Conservation (phyloP, 2,797 vertebrate species). For the Fistularia tabacaria region DNA sequence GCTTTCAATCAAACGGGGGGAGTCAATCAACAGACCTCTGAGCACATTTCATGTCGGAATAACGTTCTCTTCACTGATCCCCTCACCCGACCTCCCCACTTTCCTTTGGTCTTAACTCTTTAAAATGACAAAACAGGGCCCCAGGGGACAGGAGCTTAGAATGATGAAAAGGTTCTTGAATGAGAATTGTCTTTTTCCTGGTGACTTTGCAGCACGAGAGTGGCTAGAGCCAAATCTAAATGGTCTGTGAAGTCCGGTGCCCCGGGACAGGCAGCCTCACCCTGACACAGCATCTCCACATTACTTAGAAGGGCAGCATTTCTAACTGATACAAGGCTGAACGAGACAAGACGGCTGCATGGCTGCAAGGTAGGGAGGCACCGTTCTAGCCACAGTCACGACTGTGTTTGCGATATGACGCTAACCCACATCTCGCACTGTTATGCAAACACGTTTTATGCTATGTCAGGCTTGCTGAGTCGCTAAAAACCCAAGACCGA, state of each 20-base stretch:
- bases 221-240: constrained; percentile 51
- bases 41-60: constrained; percentile 8
- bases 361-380: constrained; percentile 11
- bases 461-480: constrained; percentile 19
- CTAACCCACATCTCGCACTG: constrained; percentile 17
- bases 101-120: constrained; percentile 27
- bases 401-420: constrained; percentile 6
- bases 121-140: constrained; percentile 24
- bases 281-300: constrained; percentile 33
- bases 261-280: constrained; percentile 30
- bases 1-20: too few species aligned
- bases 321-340: constrained; percentile 42
- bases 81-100: constrained; percentile 9
- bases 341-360: constrained; percentile 38
- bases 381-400: constrained; percentile 23
- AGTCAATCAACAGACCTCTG: too few species aligned
- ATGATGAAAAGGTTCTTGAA: constrained; percentile 49
- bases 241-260: constrained; percentile 39
- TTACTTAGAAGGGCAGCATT: constrained; percentile 29
- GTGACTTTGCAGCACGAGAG: constrained; percentile 44
- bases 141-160: constrained; percentile 29
- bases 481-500: constrained; percentile 45
- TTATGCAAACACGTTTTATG: constrained; percentile 8
- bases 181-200: constrained; percentile 17
- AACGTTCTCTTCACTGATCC: constrained; percentile 17